Percentiles rank a stretch among this genome's conserved stretches.
Conservation (phyloP, 2,797 vertebrate species). For the Lateolabrax maculatus region DNA sequence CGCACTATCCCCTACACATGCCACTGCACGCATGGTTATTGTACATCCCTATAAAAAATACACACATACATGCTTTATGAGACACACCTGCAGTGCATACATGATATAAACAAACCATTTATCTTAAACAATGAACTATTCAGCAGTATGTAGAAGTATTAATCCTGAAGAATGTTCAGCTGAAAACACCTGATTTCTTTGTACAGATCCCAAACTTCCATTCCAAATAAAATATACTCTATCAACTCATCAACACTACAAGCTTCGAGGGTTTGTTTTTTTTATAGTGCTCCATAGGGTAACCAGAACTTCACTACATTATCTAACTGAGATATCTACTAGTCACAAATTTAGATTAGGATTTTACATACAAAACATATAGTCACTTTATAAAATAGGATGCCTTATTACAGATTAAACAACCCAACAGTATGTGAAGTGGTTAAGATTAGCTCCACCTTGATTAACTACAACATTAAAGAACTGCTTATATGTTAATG, state of each 20-base stretch:
- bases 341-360: background rate
- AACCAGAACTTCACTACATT: background rate
- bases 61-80: conserved; percentile 1
- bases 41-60: conserved; percentile 1
- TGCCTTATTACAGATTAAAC: background rate
- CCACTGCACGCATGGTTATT: conserved; percentile 10
- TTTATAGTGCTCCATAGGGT: background rate
- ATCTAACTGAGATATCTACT: background rate
- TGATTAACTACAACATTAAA: background rate
- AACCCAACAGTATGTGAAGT: background rate
- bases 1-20: background rate
- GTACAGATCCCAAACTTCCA: background rate
- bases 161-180: background rate
- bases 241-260: background rate
- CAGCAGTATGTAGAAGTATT: background rate
- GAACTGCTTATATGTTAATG: background rate
- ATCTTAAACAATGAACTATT: background rate
- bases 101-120: conserved; percentile 4
- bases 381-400: background rate
- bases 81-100: conserved; percentile 29
- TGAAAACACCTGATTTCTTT: conserved; percentile 15
- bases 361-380: background rate
- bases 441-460: background rate
- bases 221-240: background rate
- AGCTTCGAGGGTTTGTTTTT: background rate